Percentiles rank a stretch among this genome's conserved stretches.
These are phyloP conservation scores for Rostratula benghalensis DNA, from an alignment of 2,113 vertebrate genomes.

Conservation along the genomic window DNA sequence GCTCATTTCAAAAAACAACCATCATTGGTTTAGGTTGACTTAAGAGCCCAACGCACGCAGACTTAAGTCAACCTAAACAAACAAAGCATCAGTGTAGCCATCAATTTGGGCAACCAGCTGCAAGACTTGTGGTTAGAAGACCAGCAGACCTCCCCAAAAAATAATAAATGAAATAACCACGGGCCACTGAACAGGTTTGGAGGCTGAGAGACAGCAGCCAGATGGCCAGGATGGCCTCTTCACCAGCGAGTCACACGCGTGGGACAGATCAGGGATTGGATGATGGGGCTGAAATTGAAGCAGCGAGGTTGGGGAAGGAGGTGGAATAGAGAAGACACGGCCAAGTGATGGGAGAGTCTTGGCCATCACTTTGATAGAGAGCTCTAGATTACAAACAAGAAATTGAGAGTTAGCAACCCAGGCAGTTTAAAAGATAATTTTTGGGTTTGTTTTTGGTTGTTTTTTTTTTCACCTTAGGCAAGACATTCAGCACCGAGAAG, in stretches of 20 bases:
- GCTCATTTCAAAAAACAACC: not conserved
- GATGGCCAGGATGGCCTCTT: not conserved
- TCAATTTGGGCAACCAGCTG: slow-evolving; percentile 23
- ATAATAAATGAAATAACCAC: no score
- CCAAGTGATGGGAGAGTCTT: not conserved
- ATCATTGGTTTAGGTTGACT: not conserved
- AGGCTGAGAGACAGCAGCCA: not conserved
- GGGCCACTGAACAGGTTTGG: rapidly evolving
- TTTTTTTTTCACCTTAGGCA: slow-evolving; percentile 38
- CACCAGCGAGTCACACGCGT: rapidly evolving
- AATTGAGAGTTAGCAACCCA: not conserved
- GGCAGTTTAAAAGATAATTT: not conserved
- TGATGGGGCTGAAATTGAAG: not conserved
- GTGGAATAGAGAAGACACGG: not conserved
- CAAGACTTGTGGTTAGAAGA: not conserved
- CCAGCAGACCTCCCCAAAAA: no score
- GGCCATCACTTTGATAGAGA: not conserved
- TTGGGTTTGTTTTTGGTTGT: no score
- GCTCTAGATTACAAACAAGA: not conserved
- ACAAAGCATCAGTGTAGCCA: not conserved
- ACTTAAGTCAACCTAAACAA: not conserved
- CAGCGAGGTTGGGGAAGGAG: not conserved
- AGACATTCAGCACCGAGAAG: slow-evolving; percentile 5
- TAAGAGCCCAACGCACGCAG: not conserved
- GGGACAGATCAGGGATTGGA: not conserved